These are phyloP conservation scores for Sympetrum striolatum DNA, from an alignment of 2,888 invertebrate species.

Conservation along the genomic window DNA sequence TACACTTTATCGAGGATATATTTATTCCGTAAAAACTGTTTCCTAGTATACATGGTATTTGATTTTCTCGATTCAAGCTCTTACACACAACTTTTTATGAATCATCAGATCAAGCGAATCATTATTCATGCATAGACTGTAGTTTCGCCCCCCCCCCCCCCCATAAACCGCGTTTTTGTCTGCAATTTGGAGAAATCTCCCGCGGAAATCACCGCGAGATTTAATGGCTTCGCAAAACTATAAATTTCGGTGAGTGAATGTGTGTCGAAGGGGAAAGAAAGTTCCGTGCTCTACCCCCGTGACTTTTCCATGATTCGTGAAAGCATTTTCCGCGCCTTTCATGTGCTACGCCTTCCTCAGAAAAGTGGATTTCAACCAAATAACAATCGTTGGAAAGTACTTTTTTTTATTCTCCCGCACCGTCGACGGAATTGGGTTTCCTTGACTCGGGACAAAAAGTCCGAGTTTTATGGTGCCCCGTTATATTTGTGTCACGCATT, in stretches of 20 bases:
- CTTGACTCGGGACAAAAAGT: neutral
- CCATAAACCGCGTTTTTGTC: no score
- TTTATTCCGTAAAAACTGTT: no score
- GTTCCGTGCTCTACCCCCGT: neutral
- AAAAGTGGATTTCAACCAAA: neutral
- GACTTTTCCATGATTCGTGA: neutral
- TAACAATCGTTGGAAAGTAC: neutral
- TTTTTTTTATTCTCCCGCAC: neutral
- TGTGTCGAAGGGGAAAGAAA: neutral
- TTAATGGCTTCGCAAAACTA: no score
- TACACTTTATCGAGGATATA: no score
- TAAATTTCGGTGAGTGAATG: neutral
- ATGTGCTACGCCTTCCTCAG: neutral
- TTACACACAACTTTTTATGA: no score
- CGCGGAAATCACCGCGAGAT: no score
- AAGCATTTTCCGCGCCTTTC: neutral
- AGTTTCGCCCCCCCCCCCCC: no score
- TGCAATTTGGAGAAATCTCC: no score
- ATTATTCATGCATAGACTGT: no score
- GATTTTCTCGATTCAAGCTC: no score
- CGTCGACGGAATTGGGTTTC: neutral
- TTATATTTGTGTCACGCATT: neutral
- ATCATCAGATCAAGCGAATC: no score
- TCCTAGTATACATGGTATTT: no score
- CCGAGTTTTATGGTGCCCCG: neutral